phyloP scores from a whole-genome alignment of 1,140 invertebrate species.

The Phymastichus coffea region DNA sequence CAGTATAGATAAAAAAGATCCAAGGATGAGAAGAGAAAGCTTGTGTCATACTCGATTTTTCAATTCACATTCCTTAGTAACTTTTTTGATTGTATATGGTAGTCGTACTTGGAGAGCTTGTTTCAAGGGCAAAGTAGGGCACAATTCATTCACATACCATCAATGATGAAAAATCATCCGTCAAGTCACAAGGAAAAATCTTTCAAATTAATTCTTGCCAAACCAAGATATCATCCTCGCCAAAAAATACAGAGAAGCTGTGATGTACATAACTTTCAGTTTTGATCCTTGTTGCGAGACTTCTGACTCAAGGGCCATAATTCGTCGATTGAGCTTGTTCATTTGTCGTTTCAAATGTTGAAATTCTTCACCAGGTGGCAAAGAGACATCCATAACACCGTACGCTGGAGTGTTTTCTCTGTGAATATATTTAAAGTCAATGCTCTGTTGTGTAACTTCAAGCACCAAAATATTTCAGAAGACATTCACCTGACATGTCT shows the following conservation, averaged over 20 bases:
- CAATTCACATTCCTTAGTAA: too few species aligned
- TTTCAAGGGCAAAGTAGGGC: too few species aligned
- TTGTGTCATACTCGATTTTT: neutral
- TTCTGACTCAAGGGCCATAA: constrained; percentile 81
- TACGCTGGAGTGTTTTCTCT: constrained; percentile 67
- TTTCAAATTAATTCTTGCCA: constrained; percentile 59
- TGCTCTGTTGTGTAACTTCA: too few species aligned
- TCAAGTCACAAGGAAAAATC: neutral
- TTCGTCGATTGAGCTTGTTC: constrained; percentile 79
- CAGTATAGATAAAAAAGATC: neutral
- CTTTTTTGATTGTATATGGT: too few species aligned
- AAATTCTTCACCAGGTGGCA: constrained; percentile 75
- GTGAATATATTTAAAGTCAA: constrained; percentile 31
- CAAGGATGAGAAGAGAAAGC: constrained; percentile 2
- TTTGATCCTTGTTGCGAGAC: constrained; percentile 76
- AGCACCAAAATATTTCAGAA: too few species aligned
- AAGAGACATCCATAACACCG: constrained; percentile 61
- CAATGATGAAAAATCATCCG: constrained; percentile 2
- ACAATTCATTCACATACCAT: neutral
- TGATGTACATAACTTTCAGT: constrained; percentile 78
- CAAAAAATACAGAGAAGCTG: constrained; percentile 80
- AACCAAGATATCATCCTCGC: constrained; percentile 84
- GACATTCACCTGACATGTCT: constrained; percentile 43
- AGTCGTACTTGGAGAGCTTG: too few species aligned
- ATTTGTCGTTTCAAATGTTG: constrained; percentile 79